phyloP scores from a whole-genome alignment of 2,797 vertebrate species.

The Sorex maritimensis region DNA sequence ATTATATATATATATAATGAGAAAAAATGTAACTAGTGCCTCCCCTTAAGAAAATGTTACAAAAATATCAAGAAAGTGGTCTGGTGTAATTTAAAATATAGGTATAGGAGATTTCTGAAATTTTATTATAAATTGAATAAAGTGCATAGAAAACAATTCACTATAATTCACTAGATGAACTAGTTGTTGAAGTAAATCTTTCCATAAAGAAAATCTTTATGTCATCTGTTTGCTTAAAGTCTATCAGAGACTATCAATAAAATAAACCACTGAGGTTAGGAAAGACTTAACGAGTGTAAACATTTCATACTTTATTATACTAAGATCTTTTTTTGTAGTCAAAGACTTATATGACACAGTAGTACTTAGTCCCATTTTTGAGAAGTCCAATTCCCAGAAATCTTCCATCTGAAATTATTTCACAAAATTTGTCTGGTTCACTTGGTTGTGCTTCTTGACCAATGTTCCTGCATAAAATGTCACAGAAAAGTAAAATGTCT shows the following conservation, averaged over 20 bases:
- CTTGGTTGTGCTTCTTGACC: not conserved
- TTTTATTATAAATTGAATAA: slow-evolving; percentile 53
- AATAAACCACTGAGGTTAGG: slow-evolving; percentile 4
- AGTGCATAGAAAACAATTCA: slow-evolving; percentile 33
- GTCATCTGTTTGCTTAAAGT: too few relatives aligned
- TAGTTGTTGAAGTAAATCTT: slow-evolving; percentile 12
- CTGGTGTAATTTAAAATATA: not conserved
- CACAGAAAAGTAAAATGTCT: slow-evolving; percentile 5
- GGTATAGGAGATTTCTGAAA: not conserved
- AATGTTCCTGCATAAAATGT: not conserved
- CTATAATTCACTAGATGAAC: slow-evolving; percentile 12
- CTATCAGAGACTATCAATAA: not conserved
- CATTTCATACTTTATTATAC: not conserved
- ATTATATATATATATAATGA: not conserved
- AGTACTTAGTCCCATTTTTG: not conserved
- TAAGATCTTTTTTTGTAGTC: not conserved
- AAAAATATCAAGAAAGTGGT: slow-evolving; percentile 13
- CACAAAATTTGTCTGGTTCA: not conserved
- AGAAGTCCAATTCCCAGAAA: not conserved
- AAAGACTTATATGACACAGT: not conserved
- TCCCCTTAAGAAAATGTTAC: not conserved
- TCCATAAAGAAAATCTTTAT: too few relatives aligned
- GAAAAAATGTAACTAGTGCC: not conserved
- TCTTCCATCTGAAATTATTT: not conserved
- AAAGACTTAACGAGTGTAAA: not conserved